Percentiles rank a stretch among this genome's conserved stretches.
Evolutionary conservation across 37 sponge, comb jelly and placozoan genomes (phyloP).

Genomic region (Geodia barretti): DNA sequence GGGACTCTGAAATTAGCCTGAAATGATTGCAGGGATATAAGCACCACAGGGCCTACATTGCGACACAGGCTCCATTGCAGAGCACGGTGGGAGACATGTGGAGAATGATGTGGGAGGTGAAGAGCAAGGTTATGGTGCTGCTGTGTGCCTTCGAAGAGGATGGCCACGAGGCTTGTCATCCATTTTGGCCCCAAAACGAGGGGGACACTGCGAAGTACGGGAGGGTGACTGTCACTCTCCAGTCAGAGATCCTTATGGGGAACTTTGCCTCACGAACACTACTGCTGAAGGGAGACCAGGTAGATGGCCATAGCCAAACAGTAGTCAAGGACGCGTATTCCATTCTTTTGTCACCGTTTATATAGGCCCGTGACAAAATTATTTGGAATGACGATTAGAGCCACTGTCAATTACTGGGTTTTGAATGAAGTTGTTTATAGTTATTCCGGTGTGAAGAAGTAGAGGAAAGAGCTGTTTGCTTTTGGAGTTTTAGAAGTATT

Average conservation of each 20-base stretch:
- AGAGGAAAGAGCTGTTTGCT: too few relatives aligned
- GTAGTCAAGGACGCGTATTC: too few relatives aligned
- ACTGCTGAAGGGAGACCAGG: slow-evolving; percentile 30
- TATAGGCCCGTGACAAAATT: too few relatives aligned
- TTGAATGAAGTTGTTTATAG: too few relatives aligned
- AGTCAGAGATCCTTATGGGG: slow-evolving; percentile 16
- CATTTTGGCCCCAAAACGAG: neutral
- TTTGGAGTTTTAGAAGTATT: too few relatives aligned
- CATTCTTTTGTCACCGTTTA: too few relatives aligned
- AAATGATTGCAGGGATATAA: slow-evolving; percentile 37
- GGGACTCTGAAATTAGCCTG: neutral
- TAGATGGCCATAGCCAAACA: too few relatives aligned
- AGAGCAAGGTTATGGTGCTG: slow-evolving; percentile 43
- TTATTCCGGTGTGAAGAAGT: too few relatives aligned
- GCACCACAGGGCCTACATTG: slow-evolving; percentile 40
- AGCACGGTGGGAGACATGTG: slow-evolving; percentile 51
- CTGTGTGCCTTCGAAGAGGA: slow-evolving; percentile 19
- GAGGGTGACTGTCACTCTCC: slow-evolving; percentile 58
- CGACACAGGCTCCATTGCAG: slow-evolving; percentile 37
- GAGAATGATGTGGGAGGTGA: slow-evolving; percentile 44
- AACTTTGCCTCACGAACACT: slow-evolving; percentile 30
- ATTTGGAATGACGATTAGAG: too few relatives aligned
- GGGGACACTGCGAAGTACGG: neutral
- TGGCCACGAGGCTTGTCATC: slow-evolving; percentile 5
- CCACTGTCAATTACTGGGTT: too few relatives aligned